A percentile compares a stretch with the other conserved stretches of the same genome.
Evolutionary conservation across 2,113 vertebrate species (phyloP).

Genomic region (Triplophysa rosa): DNA sequence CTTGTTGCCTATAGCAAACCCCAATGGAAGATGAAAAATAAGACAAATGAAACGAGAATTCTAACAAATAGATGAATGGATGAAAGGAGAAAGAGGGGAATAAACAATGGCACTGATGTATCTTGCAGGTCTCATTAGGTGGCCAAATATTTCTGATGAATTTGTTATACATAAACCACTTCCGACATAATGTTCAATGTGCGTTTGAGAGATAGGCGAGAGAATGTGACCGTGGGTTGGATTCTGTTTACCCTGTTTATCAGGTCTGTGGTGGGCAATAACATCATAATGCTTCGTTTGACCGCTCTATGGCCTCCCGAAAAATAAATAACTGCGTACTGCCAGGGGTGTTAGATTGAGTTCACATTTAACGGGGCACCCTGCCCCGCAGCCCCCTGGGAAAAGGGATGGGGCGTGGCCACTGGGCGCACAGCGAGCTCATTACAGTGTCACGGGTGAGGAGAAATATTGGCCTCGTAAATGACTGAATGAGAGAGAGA

Average conservation of each 20-base stretch:
- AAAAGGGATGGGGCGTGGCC: slow-evolving; percentile 65
- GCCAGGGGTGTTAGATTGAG: slow-evolving; percentile 45
- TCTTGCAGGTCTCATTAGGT: background rate
- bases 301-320: slow-evolving; percentile 34
- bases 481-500: slow-evolving; percentile 65
- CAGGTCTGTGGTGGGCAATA: slow-evolving; percentile 44
- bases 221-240: slow-evolving; percentile 25
- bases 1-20: background rate
- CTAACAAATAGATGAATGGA: background rate
- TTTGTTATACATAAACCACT: slow-evolving; percentile 28
- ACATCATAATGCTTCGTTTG: slow-evolving; percentile 44
- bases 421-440: slow-evolving; percentile 69
- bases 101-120: background rate
- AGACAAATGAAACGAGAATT: background rate
- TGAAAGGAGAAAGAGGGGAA: slow-evolving; percentile 18
- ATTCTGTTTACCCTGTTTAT: slow-evolving; percentile 40
- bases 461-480: slow-evolving; percentile 75
- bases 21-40: background rate
- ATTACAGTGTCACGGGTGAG: slow-evolving; percentile 74
- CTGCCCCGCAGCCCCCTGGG: slow-evolving; percentile 62
- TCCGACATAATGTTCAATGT: slow-evolving; percentile 34
- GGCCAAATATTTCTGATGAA: slow-evolving; percentile 16
- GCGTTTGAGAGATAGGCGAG: slow-evolving; percentile 31
- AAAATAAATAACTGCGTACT: slow-evolving; percentile 33
- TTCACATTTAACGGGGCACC: slow-evolving; percentile 51